Evolutionary conservation across 92 coral and sea anemone genomes (phyloP), one percentile per base, ranked within the genome.

Genomic region (Paragorgia papillata): DNA sequence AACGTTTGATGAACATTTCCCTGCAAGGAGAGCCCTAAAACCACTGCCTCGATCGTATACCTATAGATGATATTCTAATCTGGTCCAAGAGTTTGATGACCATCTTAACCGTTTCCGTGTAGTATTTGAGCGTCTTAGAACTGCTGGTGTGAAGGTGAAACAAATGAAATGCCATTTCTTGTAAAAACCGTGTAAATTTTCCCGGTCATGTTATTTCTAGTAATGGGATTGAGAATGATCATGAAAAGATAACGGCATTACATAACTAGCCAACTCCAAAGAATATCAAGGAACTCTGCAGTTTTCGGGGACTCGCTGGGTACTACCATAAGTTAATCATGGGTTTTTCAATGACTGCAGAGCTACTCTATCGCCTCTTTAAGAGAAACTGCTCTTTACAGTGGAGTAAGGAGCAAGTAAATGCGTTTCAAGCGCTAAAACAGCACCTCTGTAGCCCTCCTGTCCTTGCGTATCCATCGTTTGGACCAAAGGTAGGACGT

Each of bases 151-250:
- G 34, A 82, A 82, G 50, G 54, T 82, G 79, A 86, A 85, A 29
- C 75, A 71, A 0, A 29, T 66, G 9, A 66, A 76, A 56, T 82
- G 87, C 58, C 29, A 59, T 44, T 78, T 83, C 44, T 75, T 82
- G 20, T 46, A n/a, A 86, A 66, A n/a, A 83, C 15, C 66, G 55
- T 33, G 83, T 83, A 9, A 70, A 58, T 26, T 71, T 84, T 48
- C 55, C 71, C 4, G 90, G 87, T 18, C 81, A 86, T 27, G 84
- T 87, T 26, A 73, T 73, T n/a, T 83, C 85, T 0, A 40, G 59
- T 0, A 37, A 69, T 7, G 87, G 83, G 0, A 77, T 78, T 6
- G 69, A 79, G 22, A 74, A 79, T 17, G 84, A 86, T 61, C 79
- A 84, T 15, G 84, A 60, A 29, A 83, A 83, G 34, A 54, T 69